Percentiles rank a stretch among this genome's conserved stretches.
Conservation (phyloP, 2,113 vertebrate genomes). For the Mellivora capensis region DNA sequence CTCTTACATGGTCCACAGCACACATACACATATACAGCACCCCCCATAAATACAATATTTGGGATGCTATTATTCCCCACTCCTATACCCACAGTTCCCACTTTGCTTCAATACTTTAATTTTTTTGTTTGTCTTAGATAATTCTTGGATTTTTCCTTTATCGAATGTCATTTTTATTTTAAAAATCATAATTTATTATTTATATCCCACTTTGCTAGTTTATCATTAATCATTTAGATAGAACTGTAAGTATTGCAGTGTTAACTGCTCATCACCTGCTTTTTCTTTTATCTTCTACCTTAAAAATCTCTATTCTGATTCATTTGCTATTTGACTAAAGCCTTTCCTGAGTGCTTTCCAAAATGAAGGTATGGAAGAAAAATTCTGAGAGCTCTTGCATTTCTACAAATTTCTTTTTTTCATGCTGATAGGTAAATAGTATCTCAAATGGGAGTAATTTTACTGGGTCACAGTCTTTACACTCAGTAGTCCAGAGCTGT, state of each 20-base stretch:
- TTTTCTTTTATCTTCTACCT: neutral
- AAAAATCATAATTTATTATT: neutral
- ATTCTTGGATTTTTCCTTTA: neutral
- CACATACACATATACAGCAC: neutral
- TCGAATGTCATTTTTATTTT: neutral
- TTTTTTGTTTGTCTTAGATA: neutral
- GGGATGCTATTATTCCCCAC: neutral
- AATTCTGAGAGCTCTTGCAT: neutral
- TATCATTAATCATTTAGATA: neutral
- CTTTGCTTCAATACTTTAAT: neutral
- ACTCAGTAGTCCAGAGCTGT: neutral
- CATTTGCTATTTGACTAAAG: neutral
- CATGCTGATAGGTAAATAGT: neutral
- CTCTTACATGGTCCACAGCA: too few species aligned
- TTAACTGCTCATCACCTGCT: neutral
- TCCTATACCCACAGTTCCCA: neutral
- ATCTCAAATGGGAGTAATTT: neutral
- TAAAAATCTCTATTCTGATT: neutral
- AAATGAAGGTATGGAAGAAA: neutral
- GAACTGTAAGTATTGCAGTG: neutral
- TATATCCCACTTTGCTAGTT: neutral
- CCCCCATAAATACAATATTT: neutral
- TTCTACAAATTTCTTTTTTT: neutral
- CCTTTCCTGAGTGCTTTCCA: neutral
- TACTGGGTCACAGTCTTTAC: neutral